A percentile compares a stretch with the other conserved stretches of the same genome.
Evolutionary conservation across 2,888 invertebrate species (phyloP).

Genomic region (Anthrax anthrax): DNA sequence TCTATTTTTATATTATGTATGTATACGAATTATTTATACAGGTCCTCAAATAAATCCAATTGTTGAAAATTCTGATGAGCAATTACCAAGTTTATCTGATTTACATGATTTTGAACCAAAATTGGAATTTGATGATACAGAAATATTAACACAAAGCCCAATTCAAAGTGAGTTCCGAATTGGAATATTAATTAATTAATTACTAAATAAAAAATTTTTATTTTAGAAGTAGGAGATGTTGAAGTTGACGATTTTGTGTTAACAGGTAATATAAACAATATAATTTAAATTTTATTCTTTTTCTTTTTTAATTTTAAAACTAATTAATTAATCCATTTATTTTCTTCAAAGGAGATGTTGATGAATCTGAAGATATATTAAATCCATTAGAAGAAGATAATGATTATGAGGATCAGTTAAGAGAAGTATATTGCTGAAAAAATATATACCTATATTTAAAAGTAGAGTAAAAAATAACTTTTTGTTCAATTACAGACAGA

Average conservation of each 20-base stretch:
- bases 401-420: conserved; percentile 31
- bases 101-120: conserved; percentile 90
- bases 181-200: no score
- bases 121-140: conserved; percentile 92
- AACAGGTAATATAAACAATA: conserved; percentile 20
- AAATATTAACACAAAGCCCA: conserved; percentile 54
- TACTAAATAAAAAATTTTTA: no score
- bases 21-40: no score
- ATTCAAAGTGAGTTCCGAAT: conserved; percentile 51
- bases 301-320: background rate
- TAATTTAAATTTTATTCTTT: background rate
- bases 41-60: conserved; percentile 31
- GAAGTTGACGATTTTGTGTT: conserved; percentile 31
- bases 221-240: conserved; percentile 24
- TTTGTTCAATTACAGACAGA: conserved; percentile 12
- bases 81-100: conserved; percentile 77
- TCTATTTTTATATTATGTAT: no score
- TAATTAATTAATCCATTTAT: no score
- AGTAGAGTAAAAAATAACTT: background rate
- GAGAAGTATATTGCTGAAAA: conserved; percentile 18
- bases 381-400: conserved; percentile 30
- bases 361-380: conserved; percentile 19
- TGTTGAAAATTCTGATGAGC: conserved; percentile 50
- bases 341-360: conserved; percentile 12
- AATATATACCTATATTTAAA: background rate